These are phyloP conservation scores for Hipparchia sbordonii DNA, from an alignment of 2,888 invertebrate genomes.

Conservation along the genomic window DNA sequence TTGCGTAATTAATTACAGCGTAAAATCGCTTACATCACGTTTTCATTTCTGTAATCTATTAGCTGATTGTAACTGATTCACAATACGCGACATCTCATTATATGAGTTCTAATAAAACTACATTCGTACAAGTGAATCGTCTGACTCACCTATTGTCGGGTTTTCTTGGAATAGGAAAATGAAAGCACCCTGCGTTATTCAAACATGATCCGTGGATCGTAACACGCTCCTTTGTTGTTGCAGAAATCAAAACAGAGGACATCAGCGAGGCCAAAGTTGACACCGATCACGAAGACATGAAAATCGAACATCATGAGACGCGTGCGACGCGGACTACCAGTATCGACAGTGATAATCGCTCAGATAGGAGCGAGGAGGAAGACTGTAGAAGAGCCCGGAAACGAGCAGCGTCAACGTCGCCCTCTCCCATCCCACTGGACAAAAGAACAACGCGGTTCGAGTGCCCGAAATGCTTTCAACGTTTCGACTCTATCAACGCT, in stretches of 20 bases:
- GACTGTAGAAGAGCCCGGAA: conserved; percentile 65
- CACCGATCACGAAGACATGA: conserved; percentile 58
- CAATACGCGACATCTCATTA: conserved; percentile 64
- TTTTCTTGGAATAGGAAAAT: conserved; percentile 78
- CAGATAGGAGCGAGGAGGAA: conserved; percentile 80
- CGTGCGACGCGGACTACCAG: conserved; percentile 69
- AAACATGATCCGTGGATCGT: conserved; percentile 74
- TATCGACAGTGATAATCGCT: conserved; percentile 82
- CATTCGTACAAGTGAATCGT: conserved; percentile 63
- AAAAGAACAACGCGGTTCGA: conserved; percentile 79
- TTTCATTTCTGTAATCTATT: conserved; percentile 59
- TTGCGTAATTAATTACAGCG: conserved; percentile 36
- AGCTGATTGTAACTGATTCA: conserved; percentile 61
- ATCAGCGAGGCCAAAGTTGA: conserved; percentile 76
- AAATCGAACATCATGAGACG: conserved; percentile 61
- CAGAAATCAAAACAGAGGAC: conserved; percentile 81
- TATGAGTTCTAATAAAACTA: conserved; percentile 65
- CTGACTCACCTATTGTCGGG: conserved; percentile 79
- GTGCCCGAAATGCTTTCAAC: conserved; percentile 88
- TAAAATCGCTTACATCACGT: conserved; percentile 42
- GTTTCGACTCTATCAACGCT: conserved; percentile 88
- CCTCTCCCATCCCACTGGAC: conserved; percentile 65
- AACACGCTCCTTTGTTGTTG: conserved; percentile 72
- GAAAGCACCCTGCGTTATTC: conserved; percentile 74
- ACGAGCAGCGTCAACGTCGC: conserved; percentile 70